phyloP scores from a whole-genome alignment of 2,888 invertebrate genomes.

The Orchesellides sinensis region DNA sequence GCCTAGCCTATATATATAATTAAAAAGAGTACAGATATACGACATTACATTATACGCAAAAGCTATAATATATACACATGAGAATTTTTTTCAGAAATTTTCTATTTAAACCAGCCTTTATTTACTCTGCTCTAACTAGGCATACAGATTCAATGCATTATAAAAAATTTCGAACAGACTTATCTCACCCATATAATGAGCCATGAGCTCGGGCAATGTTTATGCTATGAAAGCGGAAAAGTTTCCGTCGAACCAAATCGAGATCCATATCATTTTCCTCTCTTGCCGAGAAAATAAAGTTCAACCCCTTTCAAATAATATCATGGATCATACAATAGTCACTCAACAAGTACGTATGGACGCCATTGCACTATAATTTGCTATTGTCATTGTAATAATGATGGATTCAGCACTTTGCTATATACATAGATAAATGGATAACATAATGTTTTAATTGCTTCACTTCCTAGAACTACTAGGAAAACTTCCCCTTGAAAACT shows the following conservation, averaged over 20 bases:
- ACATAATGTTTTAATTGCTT: background rate
- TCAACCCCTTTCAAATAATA: background rate
- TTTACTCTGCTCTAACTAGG: too few relatives aligned
- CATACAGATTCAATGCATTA: background rate
- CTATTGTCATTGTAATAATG: background rate
- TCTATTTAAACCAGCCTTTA: background rate
- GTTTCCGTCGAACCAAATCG: slow-evolving; percentile 64
- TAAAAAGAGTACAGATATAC: too few relatives aligned
- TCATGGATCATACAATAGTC: too few relatives aligned
- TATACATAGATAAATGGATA: too few relatives aligned
- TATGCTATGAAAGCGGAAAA: slow-evolving; percentile 68
- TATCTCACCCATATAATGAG: slow-evolving; percentile 60
- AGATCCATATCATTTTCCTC: slow-evolving; percentile 64
- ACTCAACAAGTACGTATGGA: too few relatives aligned
- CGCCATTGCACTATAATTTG: background rate
- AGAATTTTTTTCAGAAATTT: background rate
- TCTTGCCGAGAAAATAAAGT: background rate
- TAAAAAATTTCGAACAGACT: too few relatives aligned
- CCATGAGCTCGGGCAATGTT: slow-evolving; percentile 59
- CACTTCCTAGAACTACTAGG: background rate
- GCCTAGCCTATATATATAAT: too few relatives aligned
- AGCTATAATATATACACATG: too few relatives aligned
- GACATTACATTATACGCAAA: background rate
- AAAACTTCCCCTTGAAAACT: background rate
- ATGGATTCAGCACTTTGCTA: too few relatives aligned